A percentile compares a stretch with the other conserved stretches of the same genome.
phyloP scores from a whole-genome alignment of 1,140 invertebrate genomes.

The Brachionus plicatilis region DNA sequence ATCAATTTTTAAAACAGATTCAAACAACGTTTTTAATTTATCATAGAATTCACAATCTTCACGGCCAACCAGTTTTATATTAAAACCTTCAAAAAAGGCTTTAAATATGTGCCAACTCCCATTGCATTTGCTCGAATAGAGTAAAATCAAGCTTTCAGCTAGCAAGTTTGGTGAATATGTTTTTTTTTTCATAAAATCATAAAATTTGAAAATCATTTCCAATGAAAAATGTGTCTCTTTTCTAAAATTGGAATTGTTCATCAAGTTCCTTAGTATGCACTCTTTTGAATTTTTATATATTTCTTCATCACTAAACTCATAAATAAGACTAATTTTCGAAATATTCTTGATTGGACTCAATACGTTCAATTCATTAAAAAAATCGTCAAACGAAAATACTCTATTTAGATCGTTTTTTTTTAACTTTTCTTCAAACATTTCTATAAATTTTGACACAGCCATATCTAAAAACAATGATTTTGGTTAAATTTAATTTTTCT shows the following conservation, averaged over 20 bases:
- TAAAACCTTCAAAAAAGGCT: neutral
- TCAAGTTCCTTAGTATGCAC: neutral
- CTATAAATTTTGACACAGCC: neutral
- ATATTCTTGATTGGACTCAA: neutral
- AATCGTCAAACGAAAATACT: constrained; percentile 1
- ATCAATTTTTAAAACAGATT: neutral
- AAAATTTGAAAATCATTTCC: neutral
- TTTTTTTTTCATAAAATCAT: neutral
- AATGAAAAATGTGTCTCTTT: neutral
- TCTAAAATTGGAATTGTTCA: neutral
- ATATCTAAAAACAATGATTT: neutral
- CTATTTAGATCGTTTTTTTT: neutral
- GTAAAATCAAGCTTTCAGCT: neutral
- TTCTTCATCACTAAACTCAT: neutral
- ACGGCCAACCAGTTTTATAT: neutral
- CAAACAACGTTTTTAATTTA: neutral
- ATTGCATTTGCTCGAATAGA: constrained; percentile 15
- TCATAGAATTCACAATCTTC: neutral
- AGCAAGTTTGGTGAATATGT: neutral
- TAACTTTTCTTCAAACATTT: constrained; percentile 3
- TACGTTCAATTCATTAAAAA: neutral
- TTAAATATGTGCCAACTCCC: neutral
- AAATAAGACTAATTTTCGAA: neutral
- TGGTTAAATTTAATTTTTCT: too few species aligned
- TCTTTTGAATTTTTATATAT: neutral